These are phyloP conservation scores for Hirtodrosophila alboralis DNA, from an alignment of 2,888 invertebrate genomes.

Conservation along the genomic window DNA sequence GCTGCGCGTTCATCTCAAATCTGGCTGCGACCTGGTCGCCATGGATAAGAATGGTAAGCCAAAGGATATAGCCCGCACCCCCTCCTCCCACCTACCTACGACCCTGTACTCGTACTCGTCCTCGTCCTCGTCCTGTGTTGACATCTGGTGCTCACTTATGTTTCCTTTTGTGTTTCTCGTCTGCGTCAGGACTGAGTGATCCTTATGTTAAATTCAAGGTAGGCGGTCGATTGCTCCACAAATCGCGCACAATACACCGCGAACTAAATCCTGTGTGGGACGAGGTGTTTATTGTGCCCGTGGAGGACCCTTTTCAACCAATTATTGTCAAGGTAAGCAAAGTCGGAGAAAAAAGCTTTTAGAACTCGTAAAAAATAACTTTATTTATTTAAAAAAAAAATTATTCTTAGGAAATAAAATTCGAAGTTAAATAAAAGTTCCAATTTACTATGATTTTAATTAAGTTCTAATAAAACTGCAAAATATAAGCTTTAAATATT, in stretches of 20 bases:
- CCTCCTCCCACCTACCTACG: too few relatives aligned
- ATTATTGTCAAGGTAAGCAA: slow-evolving; percentile 91
- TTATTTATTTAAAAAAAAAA: too few relatives aligned
- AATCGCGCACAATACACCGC: slow-evolving; percentile 96
- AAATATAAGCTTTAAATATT: too few relatives aligned
- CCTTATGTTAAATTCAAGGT: slow-evolving; percentile 98
- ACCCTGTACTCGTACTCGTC: background rate
- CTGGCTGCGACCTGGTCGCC: slow-evolving; percentile 94
- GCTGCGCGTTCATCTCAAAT: slow-evolving; percentile 93
- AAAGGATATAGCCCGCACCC: background rate
- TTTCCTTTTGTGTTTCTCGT: slow-evolving; percentile 47
- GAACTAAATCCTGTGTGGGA: slow-evolving; percentile 99
- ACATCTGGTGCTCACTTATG: slow-evolving; percentile 15
- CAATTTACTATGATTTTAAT: too few relatives aligned
- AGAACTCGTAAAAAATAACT: background rate
- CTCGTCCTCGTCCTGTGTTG: background rate
- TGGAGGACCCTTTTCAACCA: slow-evolving; percentile 95
- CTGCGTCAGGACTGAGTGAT: slow-evolving; percentile 93
- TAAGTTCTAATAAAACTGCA: too few relatives aligned
- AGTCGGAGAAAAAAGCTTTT: background rate
- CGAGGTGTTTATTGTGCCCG: slow-evolving; percentile 95
- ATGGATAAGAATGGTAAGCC: slow-evolving; percentile 96
- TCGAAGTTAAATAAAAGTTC: too few relatives aligned
- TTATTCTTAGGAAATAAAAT: too few relatives aligned
- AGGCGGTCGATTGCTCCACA: slow-evolving; percentile 93